These are phyloP conservation scores for Atractosteus spatula DNA, from an alignment of 2,113 vertebrate species.

Conservation along the genomic window DNA sequence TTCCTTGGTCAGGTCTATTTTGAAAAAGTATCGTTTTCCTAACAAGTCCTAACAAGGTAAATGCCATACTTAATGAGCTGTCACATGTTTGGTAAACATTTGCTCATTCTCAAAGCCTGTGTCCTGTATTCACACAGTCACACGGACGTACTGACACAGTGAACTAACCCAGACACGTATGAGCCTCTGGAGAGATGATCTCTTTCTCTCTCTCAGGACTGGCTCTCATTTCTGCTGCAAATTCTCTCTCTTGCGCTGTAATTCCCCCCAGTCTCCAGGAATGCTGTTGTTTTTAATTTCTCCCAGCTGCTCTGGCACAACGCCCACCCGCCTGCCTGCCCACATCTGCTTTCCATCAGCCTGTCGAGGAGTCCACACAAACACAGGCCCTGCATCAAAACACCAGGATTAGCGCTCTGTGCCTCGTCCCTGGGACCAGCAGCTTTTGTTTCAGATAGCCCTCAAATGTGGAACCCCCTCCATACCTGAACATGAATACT, in stretches of 20 bases:
- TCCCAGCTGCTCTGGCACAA: constrained; percentile 78
- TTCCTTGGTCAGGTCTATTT: no score
- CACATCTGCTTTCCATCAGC: constrained; percentile 86
- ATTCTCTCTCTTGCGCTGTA: constrained; percentile 56
- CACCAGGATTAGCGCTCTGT: constrained; percentile 63
- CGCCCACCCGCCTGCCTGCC: constrained; percentile 77
- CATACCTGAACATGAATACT: no score
- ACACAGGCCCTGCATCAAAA: constrained; percentile 67
- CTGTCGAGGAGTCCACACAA: constrained; percentile 69
- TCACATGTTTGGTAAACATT: constrained; percentile 20
- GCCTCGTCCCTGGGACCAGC: constrained; percentile 49
- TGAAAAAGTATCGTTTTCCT: no score
- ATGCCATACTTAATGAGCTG: constrained; percentile 10
- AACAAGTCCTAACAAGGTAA: constrained; percentile 10
- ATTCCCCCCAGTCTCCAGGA: constrained; percentile 71
- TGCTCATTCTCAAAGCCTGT: constrained; percentile 17
- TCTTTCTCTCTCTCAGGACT: no score
- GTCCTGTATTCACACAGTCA: not conserved
- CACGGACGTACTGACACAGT: not conserved
- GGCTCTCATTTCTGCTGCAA: constrained; percentile 42
- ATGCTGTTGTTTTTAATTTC: constrained; percentile 79
- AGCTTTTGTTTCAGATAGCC: constrained; percentile 18
- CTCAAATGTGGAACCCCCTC: not conserved
- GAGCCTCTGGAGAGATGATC: no score
- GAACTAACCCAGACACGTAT: not conserved